Evolutionary conservation across 2,113 vertebrate species (phyloP), one percentile per base, ranked within the genome.

Genomic region (Hippocampus zosterae): DNA sequence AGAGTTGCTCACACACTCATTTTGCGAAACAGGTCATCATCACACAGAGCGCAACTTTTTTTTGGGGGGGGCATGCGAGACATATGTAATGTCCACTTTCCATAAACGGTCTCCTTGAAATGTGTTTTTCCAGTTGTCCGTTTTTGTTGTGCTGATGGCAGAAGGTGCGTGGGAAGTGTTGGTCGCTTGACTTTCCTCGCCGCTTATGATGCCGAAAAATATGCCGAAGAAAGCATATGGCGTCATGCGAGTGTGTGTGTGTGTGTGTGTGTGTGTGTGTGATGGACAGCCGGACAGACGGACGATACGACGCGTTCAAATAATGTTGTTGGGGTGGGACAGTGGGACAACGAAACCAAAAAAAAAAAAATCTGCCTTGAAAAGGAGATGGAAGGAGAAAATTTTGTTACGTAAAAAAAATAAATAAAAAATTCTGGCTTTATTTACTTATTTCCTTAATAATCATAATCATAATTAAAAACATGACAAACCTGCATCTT

Each of bases 131-230:
- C 48, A 19, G 16, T 50, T 50, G 48, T 50, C 69, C 33, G 13
- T 62, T 64, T n/a, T 62, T 41, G 50, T 77, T 77, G 70, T 77
- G 72, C 55, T 70, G 69, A 48, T 71, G 56, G 46, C 84, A 84
- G 78, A 73, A 68, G 70, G 61, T 78, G 80, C 69, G 80, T 81
- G 41, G 86, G 81, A 78, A 71, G 77, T 53, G 44, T 73, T 75
- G 68, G 23, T 78, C 76, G 56, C 59, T 21, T 27, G 52, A 1
- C 41, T 48, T 48, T 25, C 15, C 25, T 27, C 40, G 18, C 15
- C 12, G 25, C 42, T 19, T 41, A 19, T 40, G 60, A 61, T 72
- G 60, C 57, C n/a, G n/a, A 27, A 66, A 57, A 76, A 71, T 41
- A 48, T 40, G 57, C 60, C 5, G 23, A 23, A 57, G 3, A 41